Percentiles rank a stretch among this genome's conserved stretches.
Evolutionary conservation across 2,888 invertebrate genomes (phyloP).

Genomic region (Alviniconcha strummeri): DNA sequence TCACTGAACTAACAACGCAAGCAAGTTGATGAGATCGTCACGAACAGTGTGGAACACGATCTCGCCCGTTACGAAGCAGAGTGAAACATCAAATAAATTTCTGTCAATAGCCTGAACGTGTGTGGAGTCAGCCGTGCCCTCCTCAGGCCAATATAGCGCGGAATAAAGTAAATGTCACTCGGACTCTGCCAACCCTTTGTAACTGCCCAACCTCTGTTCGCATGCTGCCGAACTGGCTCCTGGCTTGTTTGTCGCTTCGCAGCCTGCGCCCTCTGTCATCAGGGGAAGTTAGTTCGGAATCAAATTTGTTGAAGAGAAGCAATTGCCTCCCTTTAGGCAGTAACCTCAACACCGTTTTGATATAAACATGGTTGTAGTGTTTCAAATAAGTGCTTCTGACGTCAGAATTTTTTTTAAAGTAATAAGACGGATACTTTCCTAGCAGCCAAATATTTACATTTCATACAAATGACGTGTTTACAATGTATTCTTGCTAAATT

Average conservation of each 20-base stretch:
- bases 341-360: neutral
- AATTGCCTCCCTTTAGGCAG: neutral
- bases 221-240: conserved; percentile 30
- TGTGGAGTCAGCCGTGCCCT: conserved; percentile 1
- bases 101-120: neutral
- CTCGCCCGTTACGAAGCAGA: conserved; percentile 14
- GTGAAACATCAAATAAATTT: neutral
- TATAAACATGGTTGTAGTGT: no score
- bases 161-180: conserved; percentile 22
- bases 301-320: neutral
- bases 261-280: conserved; percentile 18
- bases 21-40: neutral
- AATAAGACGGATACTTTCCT: no score
- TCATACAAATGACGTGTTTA: no score
- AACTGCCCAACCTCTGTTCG: conserved; percentile 24
- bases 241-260: conserved; percentile 26
- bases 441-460: no score
- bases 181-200: conserved; percentile 2
- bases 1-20: neutral
- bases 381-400: no score
- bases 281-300: conserved; percentile 9
- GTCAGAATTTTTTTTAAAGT: no score
- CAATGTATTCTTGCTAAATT: no score
- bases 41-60: neutral
- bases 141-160: neutral